Conservation (phyloP, 2,113 vertebrate genomes). For the Perca schrenkii region DNA sequence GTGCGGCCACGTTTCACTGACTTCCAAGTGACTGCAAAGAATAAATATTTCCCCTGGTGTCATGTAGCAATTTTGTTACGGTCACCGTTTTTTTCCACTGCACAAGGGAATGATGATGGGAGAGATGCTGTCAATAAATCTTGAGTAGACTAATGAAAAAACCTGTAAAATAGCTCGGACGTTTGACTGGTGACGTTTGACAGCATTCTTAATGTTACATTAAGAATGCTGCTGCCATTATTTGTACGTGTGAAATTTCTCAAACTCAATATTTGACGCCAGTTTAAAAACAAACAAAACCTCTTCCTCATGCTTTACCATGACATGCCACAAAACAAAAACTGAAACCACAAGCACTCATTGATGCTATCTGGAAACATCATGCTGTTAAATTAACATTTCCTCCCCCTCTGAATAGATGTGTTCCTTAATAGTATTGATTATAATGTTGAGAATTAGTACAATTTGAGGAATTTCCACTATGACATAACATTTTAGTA, state of each 20-base stretch:
- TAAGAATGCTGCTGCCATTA: no score
- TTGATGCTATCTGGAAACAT: no score
- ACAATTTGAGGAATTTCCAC: background rate
- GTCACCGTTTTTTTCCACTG: background rate
- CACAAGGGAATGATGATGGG: background rate
- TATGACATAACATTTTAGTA: background rate
- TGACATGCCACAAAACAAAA: background rate
- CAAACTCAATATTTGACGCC: no score
- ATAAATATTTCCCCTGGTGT: background rate
- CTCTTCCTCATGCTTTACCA: no score
- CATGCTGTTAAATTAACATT: background rate
- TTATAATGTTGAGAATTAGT: background rate
- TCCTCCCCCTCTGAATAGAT: background rate
- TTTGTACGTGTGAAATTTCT: no score
- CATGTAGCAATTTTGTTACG: background rate
- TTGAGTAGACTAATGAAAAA: background rate
- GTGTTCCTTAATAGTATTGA: background rate
- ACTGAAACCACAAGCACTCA: background rate
- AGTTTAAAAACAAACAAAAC: no score
- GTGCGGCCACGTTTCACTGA: background rate
- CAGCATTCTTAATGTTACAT: no score
- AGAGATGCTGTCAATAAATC: background rate
- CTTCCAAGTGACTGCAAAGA: background rate
- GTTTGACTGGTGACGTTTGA: background rate
- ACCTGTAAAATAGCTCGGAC: background rate